Conservation (phyloP, 2,113 vertebrate species). For the Vulpes lagopus region DNA sequence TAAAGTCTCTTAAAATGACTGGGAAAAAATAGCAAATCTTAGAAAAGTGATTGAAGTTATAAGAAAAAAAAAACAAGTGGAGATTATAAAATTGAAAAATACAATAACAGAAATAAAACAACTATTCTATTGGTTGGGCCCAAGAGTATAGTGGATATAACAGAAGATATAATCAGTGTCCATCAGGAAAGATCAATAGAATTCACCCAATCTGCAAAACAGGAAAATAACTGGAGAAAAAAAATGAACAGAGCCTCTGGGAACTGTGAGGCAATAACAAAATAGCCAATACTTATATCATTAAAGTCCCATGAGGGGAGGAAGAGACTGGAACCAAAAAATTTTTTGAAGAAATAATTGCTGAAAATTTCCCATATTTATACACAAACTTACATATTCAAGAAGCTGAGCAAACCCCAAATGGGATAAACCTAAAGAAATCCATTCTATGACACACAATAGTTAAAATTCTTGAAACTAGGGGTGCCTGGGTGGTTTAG, state of each 20-base stretch:
- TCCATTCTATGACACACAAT: not conserved
- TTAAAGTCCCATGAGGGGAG: not conserved
- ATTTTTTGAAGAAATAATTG: not conserved
- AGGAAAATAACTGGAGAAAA: not conserved
- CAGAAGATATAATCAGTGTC: not conserved
- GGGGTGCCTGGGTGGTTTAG: too few species aligned
- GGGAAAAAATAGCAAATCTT: not conserved
- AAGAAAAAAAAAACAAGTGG: not conserved
- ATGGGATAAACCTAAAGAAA: not conserved
- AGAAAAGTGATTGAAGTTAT: not conserved
- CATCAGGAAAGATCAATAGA: not conserved
- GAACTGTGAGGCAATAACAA: not conserved
- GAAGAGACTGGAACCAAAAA: not conserved
- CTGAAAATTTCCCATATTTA: not conserved
- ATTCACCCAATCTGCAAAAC: not conserved
- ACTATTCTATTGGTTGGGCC: not conserved
- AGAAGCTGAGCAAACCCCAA: not conserved
- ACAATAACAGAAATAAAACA: not conserved
- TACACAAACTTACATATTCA: not conserved
- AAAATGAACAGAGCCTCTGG: not conserved
- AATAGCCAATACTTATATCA: not conserved
- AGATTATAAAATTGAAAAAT: not conserved
- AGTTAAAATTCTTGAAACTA: constrained; percentile 15
- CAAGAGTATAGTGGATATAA: not conserved
- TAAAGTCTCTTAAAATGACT: not conserved